These are phyloP conservation scores for Ferdinandea cuprea DNA, from an alignment of 2,888 invertebrate genomes.

Conservation along the genomic window DNA sequence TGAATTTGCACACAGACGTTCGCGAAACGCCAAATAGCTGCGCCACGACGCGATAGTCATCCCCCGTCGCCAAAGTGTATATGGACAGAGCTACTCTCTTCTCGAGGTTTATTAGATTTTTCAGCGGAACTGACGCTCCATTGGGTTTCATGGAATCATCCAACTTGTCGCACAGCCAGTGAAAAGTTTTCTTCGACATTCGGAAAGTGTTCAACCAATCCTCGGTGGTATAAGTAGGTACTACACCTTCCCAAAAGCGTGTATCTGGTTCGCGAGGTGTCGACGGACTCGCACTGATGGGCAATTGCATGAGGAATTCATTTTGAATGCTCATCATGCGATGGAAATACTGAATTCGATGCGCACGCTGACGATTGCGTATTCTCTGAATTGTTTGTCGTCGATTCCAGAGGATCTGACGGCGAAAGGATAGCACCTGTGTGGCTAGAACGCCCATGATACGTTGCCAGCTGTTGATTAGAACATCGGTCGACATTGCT, in stretches of 20 bases:
- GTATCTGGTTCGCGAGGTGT: slow-evolving; percentile 19
- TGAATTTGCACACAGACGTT: slow-evolving; percentile 78
- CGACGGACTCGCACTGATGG: slow-evolving; percentile 60
- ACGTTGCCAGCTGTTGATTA: slow-evolving; percentile 42
- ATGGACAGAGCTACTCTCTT: slow-evolving; percentile 80
- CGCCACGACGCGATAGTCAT: slow-evolving; percentile 78
- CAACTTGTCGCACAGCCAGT: slow-evolving; percentile 78
- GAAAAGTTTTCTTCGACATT: slow-evolving; percentile 78
- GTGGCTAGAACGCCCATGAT: slow-evolving; percentile 76
- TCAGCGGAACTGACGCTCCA: slow-evolving; percentile 66
- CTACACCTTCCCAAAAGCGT: slow-evolving; percentile 76
- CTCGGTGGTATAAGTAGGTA: slow-evolving; percentile 75
- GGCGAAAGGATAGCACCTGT: slow-evolving; percentile 79
- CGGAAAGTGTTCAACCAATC: slow-evolving; percentile 80
- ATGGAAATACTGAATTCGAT: slow-evolving; percentile 79
- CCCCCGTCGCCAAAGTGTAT: slow-evolving; percentile 80
- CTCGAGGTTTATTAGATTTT: slow-evolving; percentile 77
- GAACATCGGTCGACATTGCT: background rate
- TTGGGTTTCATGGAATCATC: slow-evolving; percentile 74
- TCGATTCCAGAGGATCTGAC: slow-evolving; percentile 78
- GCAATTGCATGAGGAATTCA: slow-evolving; percentile 78
- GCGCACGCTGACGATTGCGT: slow-evolving; percentile 76
- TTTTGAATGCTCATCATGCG: slow-evolving; percentile 79
- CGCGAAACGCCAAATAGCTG: slow-evolving; percentile 79
- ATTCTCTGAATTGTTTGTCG: slow-evolving; percentile 78